These are phyloP conservation scores for Marmota flaviventris DNA, from an alignment of 2,113 vertebrate species.

Conservation along the genomic window DNA sequence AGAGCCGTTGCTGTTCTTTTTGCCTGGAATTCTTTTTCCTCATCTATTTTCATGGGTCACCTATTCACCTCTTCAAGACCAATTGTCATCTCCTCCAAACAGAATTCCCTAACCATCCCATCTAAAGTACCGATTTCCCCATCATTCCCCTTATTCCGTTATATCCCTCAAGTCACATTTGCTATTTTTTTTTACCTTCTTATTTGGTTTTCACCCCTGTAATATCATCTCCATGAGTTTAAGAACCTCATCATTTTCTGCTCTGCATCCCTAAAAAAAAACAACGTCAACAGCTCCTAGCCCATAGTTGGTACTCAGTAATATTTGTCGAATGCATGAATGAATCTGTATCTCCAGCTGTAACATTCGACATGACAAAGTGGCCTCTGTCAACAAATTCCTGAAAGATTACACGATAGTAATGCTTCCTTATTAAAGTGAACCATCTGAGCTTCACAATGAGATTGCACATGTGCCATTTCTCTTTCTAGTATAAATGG, in stretches of 20 bases:
- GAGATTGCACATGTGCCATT: background rate
- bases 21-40: background rate
- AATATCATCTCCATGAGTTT: background rate
- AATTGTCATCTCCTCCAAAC: background rate
- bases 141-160: background rate
- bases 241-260: background rate
- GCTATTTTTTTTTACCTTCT: background rate
- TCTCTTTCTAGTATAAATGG: background rate
- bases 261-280: background rate
- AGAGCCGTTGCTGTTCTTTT: background rate
- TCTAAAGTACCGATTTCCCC: background rate
- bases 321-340: background rate
- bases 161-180: background rate
- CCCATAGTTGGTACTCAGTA: background rate
- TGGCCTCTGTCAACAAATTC: background rate
- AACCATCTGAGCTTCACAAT: background rate
- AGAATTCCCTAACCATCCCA: background rate
- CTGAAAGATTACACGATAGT: background rate
- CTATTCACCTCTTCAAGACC: background rate
- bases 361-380: background rate
- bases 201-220: background rate
- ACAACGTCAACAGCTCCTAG: background rate
- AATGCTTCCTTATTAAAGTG: conserved; percentile 3
- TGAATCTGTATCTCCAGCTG: background rate
- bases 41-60: background rate